A percentile compares a stretch with the other conserved stretches of the same genome.
These are phyloP conservation scores for Ochropleura plecta DNA, from an alignment of 2,888 invertebrate genomes.

Conservation along the genomic window DNA sequence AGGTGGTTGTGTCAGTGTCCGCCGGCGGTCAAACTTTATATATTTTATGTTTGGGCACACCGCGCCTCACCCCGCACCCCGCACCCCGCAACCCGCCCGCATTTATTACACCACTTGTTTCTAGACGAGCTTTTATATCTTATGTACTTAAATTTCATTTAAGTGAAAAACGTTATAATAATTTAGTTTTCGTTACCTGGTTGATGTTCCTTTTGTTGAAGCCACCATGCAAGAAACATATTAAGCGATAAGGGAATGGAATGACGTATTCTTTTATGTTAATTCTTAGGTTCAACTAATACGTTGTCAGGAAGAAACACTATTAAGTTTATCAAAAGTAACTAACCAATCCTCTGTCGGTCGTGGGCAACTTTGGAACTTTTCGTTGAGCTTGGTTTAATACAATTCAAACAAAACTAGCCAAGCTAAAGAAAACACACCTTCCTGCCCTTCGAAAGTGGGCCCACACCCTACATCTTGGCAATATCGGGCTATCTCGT, in stretches of 20 bases:
- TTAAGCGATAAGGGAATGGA: background rate
- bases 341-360: too few species aligned
- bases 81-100: constrained; percentile 70
- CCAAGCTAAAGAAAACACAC: background rate
- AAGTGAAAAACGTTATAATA: background rate
- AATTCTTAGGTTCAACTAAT: background rate
- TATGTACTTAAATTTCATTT: constrained; percentile 13
- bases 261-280: background rate
- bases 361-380: background rate
- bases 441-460: background rate
- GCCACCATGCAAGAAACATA: too few species aligned
- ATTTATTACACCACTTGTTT: constrained; percentile 83
- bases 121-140: constrained; percentile 57
- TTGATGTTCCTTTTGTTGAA: too few species aligned
- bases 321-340: too few species aligned
- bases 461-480: constrained; percentile 15
- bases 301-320: background rate
- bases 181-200: background rate
- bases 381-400: background rate
- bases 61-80: constrained; percentile 68
- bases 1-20: constrained; percentile 83
- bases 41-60: constrained; percentile 86
- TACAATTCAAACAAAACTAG: background rate
- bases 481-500: constrained; percentile 50
- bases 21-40: constrained; percentile 88